Percentiles rank a stretch among this genome's conserved stretches.
phyloP scores from a whole-genome alignment of 2,797 vertebrate species.

The Trichosurus vulpecula region DNA sequence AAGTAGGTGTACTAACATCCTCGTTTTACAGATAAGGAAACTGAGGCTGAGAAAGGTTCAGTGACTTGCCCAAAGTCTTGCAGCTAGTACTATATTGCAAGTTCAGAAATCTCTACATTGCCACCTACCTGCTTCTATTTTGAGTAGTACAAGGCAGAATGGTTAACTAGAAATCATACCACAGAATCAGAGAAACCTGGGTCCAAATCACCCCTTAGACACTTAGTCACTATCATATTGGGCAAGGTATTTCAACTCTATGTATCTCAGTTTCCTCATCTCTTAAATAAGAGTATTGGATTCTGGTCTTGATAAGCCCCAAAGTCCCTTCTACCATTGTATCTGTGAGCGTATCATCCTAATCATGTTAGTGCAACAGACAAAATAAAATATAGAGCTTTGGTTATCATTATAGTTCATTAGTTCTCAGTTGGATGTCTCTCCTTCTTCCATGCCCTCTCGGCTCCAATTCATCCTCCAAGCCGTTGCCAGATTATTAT shows the following conservation, averaged over 20 bases:
- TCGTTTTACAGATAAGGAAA: not conserved
- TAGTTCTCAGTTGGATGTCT: not conserved
- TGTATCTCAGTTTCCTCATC: not conserved
- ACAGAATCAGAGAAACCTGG: not conserved
- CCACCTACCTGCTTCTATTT: not conserved
- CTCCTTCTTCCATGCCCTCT: not conserved
- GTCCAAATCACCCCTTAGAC: not conserved
- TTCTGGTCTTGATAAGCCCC: not conserved
- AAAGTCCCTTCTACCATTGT: not conserved
- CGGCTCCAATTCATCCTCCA: not conserved
- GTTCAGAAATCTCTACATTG: no score
- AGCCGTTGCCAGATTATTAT: not conserved
- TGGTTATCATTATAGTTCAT: not conserved
- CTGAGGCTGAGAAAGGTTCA: not conserved
- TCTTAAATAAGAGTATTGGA: not conserved
- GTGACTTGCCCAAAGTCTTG: not conserved
- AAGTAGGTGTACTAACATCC: not conserved
- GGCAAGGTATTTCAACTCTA: not conserved
- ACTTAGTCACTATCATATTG: not conserved
- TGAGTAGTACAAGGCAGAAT: not conserved
- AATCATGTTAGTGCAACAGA: not conserved
- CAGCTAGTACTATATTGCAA: not conserved
- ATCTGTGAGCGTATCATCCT: not conserved
- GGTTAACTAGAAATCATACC: not conserved
- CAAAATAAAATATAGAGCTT: not conserved